These are phyloP conservation scores for Holacanthella duospinosa DNA, from an alignment of 2,888 invertebrate species.

Conservation along the genomic window DNA sequence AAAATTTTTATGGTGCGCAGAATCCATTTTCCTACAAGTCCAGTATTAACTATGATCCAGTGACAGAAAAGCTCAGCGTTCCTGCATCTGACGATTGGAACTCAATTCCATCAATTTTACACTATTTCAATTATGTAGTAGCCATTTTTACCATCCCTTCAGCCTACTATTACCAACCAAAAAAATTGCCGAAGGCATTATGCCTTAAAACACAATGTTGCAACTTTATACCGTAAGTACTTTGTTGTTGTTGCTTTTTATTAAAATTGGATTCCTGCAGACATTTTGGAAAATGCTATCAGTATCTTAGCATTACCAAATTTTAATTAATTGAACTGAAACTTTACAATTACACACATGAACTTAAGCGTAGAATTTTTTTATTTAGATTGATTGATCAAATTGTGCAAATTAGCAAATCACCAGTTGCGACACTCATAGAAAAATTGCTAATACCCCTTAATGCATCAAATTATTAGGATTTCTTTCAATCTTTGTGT, in stretches of 20 bases:
- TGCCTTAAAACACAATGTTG: constrained; percentile 48
- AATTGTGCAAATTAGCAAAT: too few relatives aligned
- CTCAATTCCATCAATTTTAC: not conserved
- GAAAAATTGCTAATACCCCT: too few relatives aligned
- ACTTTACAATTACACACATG: too few relatives aligned
- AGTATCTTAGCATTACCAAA: too few relatives aligned
- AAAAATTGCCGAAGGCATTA: not conserved
- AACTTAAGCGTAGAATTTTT: too few relatives aligned
- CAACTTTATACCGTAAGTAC: constrained; percentile 54
- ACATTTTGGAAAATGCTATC: not conserved
- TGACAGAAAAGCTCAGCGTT: not conserved
- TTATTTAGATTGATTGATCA: too few relatives aligned
- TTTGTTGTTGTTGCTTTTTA: constrained; percentile 4
- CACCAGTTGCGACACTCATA: too few relatives aligned
- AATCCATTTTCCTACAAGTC: not conserved
- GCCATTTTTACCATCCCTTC: not conserved
- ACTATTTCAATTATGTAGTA: not conserved
- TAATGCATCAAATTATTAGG: too few relatives aligned
- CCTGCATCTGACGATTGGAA: not conserved
- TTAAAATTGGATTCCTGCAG: constrained; percentile 3
- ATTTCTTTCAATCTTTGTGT: too few relatives aligned
- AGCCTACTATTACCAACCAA: not conserved
- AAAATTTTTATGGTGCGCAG: not conserved
- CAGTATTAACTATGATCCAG: not conserved
- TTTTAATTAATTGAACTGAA: too few relatives aligned